These are phyloP conservation scores for Anser cygnoides DNA, from an alignment of 2,113 vertebrate genomes.

Conservation along the genomic window DNA sequence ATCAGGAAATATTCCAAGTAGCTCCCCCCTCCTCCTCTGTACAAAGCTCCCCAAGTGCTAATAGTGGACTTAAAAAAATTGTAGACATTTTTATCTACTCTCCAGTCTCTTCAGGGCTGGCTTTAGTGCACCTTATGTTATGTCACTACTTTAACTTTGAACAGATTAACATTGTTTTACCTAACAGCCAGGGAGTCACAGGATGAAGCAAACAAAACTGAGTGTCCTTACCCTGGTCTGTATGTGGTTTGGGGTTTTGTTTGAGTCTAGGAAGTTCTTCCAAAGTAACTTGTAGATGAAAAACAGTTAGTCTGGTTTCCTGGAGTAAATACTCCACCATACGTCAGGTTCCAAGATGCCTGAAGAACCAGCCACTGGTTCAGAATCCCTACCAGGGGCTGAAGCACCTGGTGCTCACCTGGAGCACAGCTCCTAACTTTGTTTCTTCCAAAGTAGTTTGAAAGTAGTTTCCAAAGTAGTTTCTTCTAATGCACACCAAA, in stretches of 20 bases:
- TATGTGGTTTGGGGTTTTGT: background rate
- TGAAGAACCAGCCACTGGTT: background rate
- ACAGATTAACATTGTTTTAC: background rate
- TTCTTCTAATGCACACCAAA: background rate
- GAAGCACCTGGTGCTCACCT: background rate
- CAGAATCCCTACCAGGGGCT: background rate
- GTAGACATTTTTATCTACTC: background rate
- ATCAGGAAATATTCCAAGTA: background rate
- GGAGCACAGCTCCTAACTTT: background rate
- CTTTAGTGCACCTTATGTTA: background rate
- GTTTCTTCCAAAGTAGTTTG: background rate
- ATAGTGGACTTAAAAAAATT: background rate
- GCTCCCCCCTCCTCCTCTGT: background rate
- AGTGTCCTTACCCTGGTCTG: fast-evolving
- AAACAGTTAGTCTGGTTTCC: background rate
- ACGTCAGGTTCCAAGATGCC: background rate
- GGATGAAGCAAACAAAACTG: background rate
- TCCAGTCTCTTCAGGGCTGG: background rate
- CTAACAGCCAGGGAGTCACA: background rate
- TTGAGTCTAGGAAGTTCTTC: background rate
- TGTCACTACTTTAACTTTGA: background rate
- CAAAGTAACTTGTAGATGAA: background rate
- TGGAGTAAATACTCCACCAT: background rate
- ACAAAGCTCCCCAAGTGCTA: background rate
- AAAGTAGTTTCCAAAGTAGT: background rate